Evolutionary conservation across 2,113 vertebrate genomes (phyloP), one percentile per base, ranked within the genome.

Genomic region (Callithrix jacchus): DNA sequence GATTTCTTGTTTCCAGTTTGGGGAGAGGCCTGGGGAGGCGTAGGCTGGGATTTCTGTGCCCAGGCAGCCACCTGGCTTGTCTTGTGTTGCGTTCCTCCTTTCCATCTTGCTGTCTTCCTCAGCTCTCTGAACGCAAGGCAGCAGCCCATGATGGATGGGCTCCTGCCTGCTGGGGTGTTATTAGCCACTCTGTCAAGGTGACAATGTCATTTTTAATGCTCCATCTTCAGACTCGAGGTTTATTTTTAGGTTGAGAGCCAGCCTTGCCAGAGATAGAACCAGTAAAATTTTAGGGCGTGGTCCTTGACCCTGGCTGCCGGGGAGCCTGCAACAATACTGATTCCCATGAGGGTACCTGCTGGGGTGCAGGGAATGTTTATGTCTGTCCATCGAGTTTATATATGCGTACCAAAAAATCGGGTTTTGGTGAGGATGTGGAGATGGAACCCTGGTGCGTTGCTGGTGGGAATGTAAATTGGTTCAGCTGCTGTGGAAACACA

Each of bases 1-100:
- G 87, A 94, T 97, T 97, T 97, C 97, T 93, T 47, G 93, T 32
- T 76, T 76, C 80, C 80, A 49, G 85, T 93, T 74, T 92, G 89
- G 76, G 71, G 64, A 7, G 42, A 13, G 16, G 56, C 9, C 23
- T 13, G 8, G 82, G 35, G 32, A 66, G 20, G 25, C 11, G 20
- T 0, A 0, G 27, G 70, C 23, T 1, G 61, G 45, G 30, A 14
- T n/a, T 76, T n/a, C 61, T 0, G 3, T 20, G 76, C 8, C 11
- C 0, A 0, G 83, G 40, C 45, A 0, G 58, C 68, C 42, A 1
- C 54, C 8, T 0, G 0, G 32, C 40, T 1, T 2, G 5, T 30
- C 74, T 40, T 13, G 1, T 3, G 17, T 49, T 8, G 16, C 52
- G 0, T 5, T 3, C 2, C n/a, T 37, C n/a, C 8, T 8, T 71